A percentile compares a stretch with the other conserved stretches of the same genome.
Evolutionary conservation across 1,140 invertebrate species (phyloP).

Genomic region (Steinernema feltiae): DNA sequence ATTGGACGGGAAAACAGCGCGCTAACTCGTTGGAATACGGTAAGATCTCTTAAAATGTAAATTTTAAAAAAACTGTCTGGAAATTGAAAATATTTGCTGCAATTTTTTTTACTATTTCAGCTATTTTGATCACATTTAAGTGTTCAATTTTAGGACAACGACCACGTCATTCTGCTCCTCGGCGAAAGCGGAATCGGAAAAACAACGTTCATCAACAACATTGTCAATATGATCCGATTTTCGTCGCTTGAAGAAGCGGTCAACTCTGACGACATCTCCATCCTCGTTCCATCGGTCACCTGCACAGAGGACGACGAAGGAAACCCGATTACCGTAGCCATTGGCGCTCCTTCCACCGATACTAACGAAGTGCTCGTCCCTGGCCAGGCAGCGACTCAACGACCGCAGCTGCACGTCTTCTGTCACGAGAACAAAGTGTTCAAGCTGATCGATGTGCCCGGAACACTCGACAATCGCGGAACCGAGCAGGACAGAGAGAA

Average conservation of each 20-base stretch:
- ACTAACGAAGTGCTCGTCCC: not conserved
- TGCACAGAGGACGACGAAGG: constrained; percentile 18
- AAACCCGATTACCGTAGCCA: constrained; percentile 27
- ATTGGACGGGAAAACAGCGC: too few species aligned
- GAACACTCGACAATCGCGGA: constrained; percentile 50
- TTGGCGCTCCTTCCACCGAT: not conserved
- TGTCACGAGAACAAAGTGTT: constrained; percentile 23
- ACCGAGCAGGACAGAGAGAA: constrained; percentile 44
- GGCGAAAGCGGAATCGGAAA: constrained; percentile 45
- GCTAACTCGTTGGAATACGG: too few species aligned
- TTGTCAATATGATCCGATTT: constrained; percentile 34
- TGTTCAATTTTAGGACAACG: not conserved
- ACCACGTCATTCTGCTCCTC: constrained; percentile 30
- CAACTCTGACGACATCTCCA: constrained; percentile 17
- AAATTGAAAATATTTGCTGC: too few species aligned
- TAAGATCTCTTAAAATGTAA: too few species aligned
- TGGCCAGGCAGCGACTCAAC: not conserved
- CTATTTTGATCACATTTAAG: too few species aligned
- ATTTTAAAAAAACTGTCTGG: too few species aligned
- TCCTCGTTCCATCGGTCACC: constrained; percentile 12
- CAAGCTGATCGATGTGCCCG: constrained; percentile 49
- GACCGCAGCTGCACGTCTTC: not conserved
- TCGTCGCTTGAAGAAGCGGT: constrained; percentile 29
- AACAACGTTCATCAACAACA: constrained; percentile 41
- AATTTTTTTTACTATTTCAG: too few species aligned